Percentiles rank a stretch among this genome's conserved stretches.
These are phyloP conservation scores for Sylvicapra grimmia DNA, from an alignment of 2,113 vertebrate species.

Conservation along the genomic window DNA sequence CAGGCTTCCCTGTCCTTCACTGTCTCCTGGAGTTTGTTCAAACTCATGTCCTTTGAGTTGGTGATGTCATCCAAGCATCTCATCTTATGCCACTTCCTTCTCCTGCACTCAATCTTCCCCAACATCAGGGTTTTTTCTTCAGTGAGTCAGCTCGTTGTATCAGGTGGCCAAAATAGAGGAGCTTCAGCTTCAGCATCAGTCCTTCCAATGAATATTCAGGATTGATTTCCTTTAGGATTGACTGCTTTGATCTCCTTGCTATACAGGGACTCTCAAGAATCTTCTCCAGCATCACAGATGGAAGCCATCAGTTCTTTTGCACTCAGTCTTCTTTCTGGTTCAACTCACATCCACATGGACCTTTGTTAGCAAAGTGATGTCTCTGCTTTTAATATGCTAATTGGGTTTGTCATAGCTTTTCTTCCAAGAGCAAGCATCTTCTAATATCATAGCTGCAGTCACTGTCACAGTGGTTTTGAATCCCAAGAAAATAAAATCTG, in stretches of 20 bases:
- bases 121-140: background rate
- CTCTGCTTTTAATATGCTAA: background rate
- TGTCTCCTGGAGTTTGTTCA: background rate
- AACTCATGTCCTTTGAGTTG: background rate
- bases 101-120: background rate
- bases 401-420: background rate
- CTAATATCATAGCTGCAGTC: background rate
- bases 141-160: fast-evolving
- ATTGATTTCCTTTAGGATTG: background rate
- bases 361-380: background rate
- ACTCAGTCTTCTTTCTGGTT: background rate
- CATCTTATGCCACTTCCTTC: background rate
- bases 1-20: background rate
- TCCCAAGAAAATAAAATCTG: background rate
- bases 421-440: background rate
- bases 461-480: background rate
- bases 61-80: background rate
- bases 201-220: background rate
- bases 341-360: background rate
- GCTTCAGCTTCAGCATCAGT: background rate
- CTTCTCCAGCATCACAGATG: background rate
- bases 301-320: background rate
- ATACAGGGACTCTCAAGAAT: background rate
- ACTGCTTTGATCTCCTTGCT: background rate
- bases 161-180: background rate